Evolutionary conservation across 1,140 invertebrate species (phyloP), one percentile per base, ranked within the genome.

Genomic region (Drosophila punjabiensis): DNA sequence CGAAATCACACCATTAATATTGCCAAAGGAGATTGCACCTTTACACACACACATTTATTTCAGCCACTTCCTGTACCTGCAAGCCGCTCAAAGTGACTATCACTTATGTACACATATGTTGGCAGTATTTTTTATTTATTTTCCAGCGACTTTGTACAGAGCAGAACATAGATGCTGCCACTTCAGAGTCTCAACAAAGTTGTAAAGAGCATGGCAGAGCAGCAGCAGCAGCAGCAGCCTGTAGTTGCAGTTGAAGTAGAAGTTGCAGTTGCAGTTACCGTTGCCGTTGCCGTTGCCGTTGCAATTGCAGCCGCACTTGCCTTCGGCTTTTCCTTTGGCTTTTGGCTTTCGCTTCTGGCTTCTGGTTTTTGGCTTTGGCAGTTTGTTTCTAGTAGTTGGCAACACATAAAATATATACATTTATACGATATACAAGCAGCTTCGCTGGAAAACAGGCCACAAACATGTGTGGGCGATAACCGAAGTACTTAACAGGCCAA

Each of bases 401-500:
- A 74, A 32, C 68, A 76, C 68, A 67, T 69, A 78, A 65, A 80
- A 84, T 55, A 58, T 60, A 64, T 37, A 24, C 33, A 56, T 4
- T 14, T 9, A 14, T 55, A 16, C 16, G 24, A 20, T 13, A 13
- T 45, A 45, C 5, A 45, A 13, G 39, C 30, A 76, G 60, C 62
- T 47, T 45, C 59, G 32, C 63, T 56, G 28, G 28, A 63, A 83
- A 64, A 69, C 48, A 75, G 37, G 59, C 63, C 59, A 48, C 68
- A 75, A 48, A 65, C 58, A 64, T 71, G 28, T 73, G 52, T 73
- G 70, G 37, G 55, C 47, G 63, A 62, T 81, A 81, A 65, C 67
- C 77, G 58, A 59, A 81, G 77, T 73, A 76, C 50, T 76, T 70
- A 50, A 63, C 60, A 64, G 63, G 66, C 76, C 82, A 86, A 86